phyloP scores from a whole-genome alignment of 2,113 vertebrate genomes.

The Romanogobio albipinnatus region DNA sequence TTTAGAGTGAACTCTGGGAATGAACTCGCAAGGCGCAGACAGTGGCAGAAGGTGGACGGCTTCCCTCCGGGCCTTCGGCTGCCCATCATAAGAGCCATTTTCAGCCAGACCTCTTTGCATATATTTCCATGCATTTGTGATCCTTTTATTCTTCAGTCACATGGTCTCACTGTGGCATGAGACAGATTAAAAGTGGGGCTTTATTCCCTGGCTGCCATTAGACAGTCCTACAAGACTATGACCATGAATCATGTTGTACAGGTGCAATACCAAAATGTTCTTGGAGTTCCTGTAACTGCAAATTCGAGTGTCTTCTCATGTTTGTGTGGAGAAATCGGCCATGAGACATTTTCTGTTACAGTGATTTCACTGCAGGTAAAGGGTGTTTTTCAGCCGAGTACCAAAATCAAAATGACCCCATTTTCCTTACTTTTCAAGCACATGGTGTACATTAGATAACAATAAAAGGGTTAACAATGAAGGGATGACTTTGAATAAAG shows the following conservation, averaged over 20 bases:
- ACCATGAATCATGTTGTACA: constrained; percentile 35
- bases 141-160: constrained; percentile 30
- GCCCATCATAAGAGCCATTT: constrained; percentile 31
- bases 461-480: not conserved
- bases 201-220: constrained; percentile 33
- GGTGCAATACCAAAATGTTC: constrained; percentile 7
- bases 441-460: not conserved
- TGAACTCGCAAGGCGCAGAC: constrained; percentile 10
- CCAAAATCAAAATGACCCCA: not conserved
- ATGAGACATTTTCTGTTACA: not conserved
- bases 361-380: not conserved
- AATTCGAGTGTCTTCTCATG: not conserved
- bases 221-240: constrained; percentile 18
- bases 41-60: constrained; percentile 18
- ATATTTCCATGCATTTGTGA: constrained; percentile 53
- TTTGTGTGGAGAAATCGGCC: not conserved
- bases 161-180: constrained; percentile 6
- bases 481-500: not conserved
- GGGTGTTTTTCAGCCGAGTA: not conserved
- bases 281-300: constrained; percentile 6
- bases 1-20: constrained; percentile 3
- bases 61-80: constrained; percentile 5
- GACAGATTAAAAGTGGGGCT: constrained; percentile 34
- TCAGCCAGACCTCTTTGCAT: constrained; percentile 48
- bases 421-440: not conserved